Base-by-base conservation (phyloP, 2,888 invertebrate species). In the Steinernema scapterisci region DNA sequence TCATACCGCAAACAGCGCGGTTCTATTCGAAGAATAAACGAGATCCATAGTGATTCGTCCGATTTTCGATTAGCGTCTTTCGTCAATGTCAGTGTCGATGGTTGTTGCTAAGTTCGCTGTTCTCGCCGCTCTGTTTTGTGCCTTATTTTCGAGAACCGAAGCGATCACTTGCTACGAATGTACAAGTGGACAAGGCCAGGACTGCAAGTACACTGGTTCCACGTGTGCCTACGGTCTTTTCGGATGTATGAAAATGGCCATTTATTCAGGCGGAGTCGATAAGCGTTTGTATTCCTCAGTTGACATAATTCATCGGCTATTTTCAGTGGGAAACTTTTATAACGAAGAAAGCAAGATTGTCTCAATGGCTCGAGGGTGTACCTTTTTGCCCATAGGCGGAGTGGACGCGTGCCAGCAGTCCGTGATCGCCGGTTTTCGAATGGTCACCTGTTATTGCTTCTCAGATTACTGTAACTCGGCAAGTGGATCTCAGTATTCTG, bases 251-350 rank as follows among this genome's bases (percentile, higher is more conserved):
- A 77, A 80, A 27, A 70, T 80, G 45, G 75, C 77, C 11, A 70
- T 73, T n/a, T 79, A 78, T 71, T 80, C 75, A 5, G 79, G 79
- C 16, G 79, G 79, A 7, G 80, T 79, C 21, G 79, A 80, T 52
- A 79, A 80, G 72, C 56, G 79, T 78, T 31, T 75, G 78, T 80
- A 38, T 11, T 0, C n/a, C 7, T 13, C 25, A 0, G 27, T 21
- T 21, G 52, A 16, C 23, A n/a, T 25, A 21, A 9, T 19, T 74
- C 11, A 38, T 25, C 11, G 21, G 19, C 7, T 13, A 13, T 45
- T 78, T 85, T 77, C 75, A 86, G 86, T 86, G 82, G 86, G 86
- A 7, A 86, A 84, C 78, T 84, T 81, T 54, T 80, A 82, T 45
- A 81, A 86, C 45, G 84, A 84, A 46, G 83, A 85, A 45, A 54